Evolutionary conservation across 2,113 vertebrate species (phyloP).

Genomic region (Alethe diademata): DNA sequence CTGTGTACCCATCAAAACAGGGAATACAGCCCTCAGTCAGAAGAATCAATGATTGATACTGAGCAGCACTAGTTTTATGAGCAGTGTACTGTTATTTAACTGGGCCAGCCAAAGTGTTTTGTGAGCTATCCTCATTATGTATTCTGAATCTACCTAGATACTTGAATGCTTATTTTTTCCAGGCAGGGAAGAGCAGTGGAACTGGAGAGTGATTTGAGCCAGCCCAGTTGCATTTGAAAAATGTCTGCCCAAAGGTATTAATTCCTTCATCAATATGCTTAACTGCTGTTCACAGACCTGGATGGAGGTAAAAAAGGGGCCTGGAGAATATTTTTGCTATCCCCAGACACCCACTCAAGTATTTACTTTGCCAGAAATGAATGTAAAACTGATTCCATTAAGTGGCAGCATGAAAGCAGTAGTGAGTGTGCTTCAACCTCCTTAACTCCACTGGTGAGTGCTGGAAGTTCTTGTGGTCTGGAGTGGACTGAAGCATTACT

Average conservation of each 20-base stretch:
- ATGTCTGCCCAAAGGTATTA: background rate
- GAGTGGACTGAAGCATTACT: background rate
- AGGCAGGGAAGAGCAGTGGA: background rate
- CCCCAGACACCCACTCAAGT: background rate
- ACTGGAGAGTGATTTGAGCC: background rate
- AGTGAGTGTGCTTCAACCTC: background rate
- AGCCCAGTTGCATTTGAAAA: background rate
- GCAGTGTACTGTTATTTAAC: background rate
- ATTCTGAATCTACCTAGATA: background rate
- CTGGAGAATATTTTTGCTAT: background rate
- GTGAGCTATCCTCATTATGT: background rate
- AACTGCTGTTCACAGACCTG: background rate
- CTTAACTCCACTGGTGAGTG: background rate
- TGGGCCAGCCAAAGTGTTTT: background rate
- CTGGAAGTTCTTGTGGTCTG: background rate
- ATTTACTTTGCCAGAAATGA: background rate
- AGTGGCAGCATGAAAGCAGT: background rate
- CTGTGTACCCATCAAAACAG: background rate
- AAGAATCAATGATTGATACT: background rate
- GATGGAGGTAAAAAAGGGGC: background rate
- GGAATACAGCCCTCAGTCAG: background rate
- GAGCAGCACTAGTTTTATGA: background rate
- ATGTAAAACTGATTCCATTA: background rate
- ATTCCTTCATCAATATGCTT: background rate
- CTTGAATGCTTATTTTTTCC: background rate